Evolutionary conservation across 2,888 invertebrate genomes (phyloP), one percentile per base, ranked within the genome.

Genomic region (Melanchra persicariae): DNA sequence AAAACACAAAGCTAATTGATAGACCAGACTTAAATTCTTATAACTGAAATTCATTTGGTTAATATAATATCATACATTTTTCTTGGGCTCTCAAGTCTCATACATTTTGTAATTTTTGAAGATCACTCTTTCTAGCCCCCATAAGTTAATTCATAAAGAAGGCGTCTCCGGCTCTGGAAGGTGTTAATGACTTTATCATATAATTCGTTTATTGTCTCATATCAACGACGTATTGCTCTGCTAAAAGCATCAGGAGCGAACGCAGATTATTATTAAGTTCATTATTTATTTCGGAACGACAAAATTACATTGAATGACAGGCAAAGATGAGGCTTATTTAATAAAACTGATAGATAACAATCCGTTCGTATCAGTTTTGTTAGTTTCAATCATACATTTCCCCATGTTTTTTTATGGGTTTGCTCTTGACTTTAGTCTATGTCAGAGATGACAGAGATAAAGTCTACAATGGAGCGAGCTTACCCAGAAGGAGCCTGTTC

Each of bases 191-290:
- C 15, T 57, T 17, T 37, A 15, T 34, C 55, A 7, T 22, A 22
- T 40, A 58, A 17, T 37, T 49, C 0, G 8, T 37, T 57, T 17
- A 34, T 7, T 4, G 4, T n/a, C 24, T n/a, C 47, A 37, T 24
- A n/a, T 62, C 26, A 22, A 8, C 17, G 17, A 62, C 22, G 22
- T 8, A 26, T 66, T 62, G 63, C 66, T 67, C 40, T 40, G 19
- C 9, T 40, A 15, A 40, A 40, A 67, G 19, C 15, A 30, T 24
- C 30, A 43, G 64, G 64, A 17, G 40, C 17, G 1, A 64, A 30
- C 26, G 8, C 17, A 63, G 15, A 19, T 37, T 9, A 19, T 37
- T 9, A 15, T 30, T 24, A 9, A 47, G 24, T 59, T 9, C 37
- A 8, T 22, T 34, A n/a, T 24, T 19, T 51, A 24, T 24, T 5